Evolutionary conservation across 2,113 vertebrate genomes (phyloP).

Genomic region (Fregetta grallaria): DNA sequence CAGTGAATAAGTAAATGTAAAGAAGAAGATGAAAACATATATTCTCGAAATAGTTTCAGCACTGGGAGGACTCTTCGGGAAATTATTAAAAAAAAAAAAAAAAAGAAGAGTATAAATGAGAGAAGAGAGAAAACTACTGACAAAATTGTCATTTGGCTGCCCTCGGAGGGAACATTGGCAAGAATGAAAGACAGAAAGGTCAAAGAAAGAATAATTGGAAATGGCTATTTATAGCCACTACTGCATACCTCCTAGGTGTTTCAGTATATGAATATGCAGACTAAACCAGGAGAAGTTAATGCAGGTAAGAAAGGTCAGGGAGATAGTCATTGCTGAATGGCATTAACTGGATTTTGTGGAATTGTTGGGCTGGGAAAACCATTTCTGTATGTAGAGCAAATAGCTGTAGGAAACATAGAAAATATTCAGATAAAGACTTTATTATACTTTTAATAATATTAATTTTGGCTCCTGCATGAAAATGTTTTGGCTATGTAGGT

Average conservation of each 20-base stretch:
- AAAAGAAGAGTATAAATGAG: neutral
- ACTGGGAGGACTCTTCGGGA: no score
- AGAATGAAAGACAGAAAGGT: slow-evolving; percentile 13
- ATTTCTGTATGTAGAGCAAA: neutral
- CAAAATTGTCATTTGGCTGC: slow-evolving; percentile 1
- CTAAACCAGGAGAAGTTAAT: neutral
- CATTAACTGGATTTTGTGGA: neutral
- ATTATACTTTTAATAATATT: neutral
- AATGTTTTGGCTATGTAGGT: neutral
- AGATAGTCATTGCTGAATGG: neutral
- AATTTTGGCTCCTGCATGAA: neutral
- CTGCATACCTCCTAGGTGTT: neutral
- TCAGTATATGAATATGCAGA: neutral
- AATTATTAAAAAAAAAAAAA: no score
- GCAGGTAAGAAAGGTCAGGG: neutral
- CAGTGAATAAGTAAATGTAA: no score
- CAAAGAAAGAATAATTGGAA: slow-evolving; percentile 28
- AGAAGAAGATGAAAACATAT: no score
- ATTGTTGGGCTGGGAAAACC: neutral
- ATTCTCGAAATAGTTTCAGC: no score
- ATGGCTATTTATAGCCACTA: slow-evolving; percentile 13
- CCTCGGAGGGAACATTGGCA: neutral
- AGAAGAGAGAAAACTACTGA: neutral
- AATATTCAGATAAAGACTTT: neutral
- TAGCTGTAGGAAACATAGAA: neutral